Evolutionary conservation across 92 coral and sea anemone species (phyloP), one percentile per base, ranked within the genome.

Genomic region (Ricordea florida): DNA sequence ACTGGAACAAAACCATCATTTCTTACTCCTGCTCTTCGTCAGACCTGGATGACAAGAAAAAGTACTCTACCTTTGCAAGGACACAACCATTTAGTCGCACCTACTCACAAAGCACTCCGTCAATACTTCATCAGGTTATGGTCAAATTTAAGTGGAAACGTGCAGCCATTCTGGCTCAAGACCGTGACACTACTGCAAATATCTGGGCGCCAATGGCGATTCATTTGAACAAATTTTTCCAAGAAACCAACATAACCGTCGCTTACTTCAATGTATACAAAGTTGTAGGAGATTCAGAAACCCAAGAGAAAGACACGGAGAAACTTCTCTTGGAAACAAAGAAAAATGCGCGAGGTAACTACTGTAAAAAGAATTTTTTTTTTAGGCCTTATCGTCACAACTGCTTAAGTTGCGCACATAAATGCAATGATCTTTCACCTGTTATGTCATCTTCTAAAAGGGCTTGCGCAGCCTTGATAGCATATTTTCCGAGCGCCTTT

Each of bases 21-120:
- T 89, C 94, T 3, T 89, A 69, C 57, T 89, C 94, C 6, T 89
- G 94, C 45, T 89, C 94, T 3, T 80, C 94, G 3, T 69, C 79
- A 28, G 80, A 58, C 11, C 91, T 89, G 0, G 81, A 62, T 29
- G 67, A 85, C 30, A 82, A 79, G n/a, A n/a, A 22, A 22, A 78
- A 62, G 32, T 89, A 74, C 58, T 48, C 94, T 2, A 89, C 94
- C 9, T 89, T 89, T 45, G 87, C 88, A 14, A 86, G 94, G 16
- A 89, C 91, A 23, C 94, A 89, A 38, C 88, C 94, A 6, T 85
- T 76, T 60, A 85, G 94, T 79, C 80, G 94, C 53, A 85, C 91
- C 18, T 89, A 89, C 63, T 75, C 91, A 35, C 65, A 62, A 47
- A 66, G 68, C 31, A 75, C 88, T 10, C 88, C 83, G 31, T 43